phyloP scores from a whole-genome alignment of 2,888 invertebrate genomes.

The Diplazon laetatorius region DNA sequence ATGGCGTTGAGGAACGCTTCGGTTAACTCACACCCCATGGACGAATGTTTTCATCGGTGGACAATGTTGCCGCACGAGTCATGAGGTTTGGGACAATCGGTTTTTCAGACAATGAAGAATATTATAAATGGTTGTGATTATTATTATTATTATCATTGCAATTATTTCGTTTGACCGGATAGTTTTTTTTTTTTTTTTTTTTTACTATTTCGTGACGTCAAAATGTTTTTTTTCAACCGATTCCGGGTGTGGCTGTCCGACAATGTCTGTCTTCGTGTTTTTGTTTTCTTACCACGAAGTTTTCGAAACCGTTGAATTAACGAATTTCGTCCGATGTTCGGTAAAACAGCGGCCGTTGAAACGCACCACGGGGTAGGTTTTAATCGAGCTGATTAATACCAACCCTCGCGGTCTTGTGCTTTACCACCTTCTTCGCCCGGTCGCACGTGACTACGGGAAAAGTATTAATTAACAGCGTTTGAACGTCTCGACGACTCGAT shows the following conservation, averaged over 20 bases:
- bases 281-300: too few species aligned
- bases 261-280: too few species aligned
- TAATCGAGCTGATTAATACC: constrained; percentile 65
- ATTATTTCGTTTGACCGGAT: too few species aligned
- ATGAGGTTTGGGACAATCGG: neutral
- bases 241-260: too few species aligned
- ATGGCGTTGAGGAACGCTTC: constrained; percentile 48
- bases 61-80: constrained; percentile 9
- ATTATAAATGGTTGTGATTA: too few species aligned
- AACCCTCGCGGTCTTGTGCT: constrained; percentile 46
- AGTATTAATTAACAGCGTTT: constrained; percentile 67
- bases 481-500: constrained; percentile 53
- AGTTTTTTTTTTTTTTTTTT: too few species aligned
- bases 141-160: too few species aligned
- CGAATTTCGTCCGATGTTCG: constrained; percentile 40
- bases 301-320: constrained; percentile 16
- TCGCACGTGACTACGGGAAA: constrained; percentile 60
- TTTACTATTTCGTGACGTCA: too few species aligned
- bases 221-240: too few species aligned
- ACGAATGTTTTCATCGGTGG: neutral
- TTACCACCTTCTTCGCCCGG: constrained; percentile 11
- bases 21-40: constrained; percentile 3
- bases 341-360: constrained; percentile 20
- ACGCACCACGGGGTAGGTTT: constrained; percentile 52
- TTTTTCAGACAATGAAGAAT: too few species aligned